A percentile compares a stretch with the other conserved stretches of the same genome.
Conservation (phyloP, 2,797 vertebrate genomes). For the Capromys pilorides region DNA sequence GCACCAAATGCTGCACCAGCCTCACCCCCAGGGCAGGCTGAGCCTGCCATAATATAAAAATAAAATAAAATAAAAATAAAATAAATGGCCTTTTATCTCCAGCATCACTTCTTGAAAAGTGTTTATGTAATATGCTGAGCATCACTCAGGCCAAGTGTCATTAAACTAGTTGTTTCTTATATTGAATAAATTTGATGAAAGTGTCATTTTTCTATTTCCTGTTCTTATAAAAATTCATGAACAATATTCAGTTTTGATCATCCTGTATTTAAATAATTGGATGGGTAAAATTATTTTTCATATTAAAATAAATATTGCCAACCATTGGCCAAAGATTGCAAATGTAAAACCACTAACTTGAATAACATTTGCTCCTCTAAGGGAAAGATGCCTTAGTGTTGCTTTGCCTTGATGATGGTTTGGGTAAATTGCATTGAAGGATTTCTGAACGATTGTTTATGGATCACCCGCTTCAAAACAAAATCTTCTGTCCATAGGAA, state of each 20-base stretch:
- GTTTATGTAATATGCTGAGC: background rate
- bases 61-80: too few species aligned
- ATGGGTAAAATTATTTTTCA: background rate
- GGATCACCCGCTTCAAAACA: background rate
- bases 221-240: background rate
- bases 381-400: background rate
- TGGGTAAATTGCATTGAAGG: constrained; percentile 8
- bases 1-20: too few species aligned
- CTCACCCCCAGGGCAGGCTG: too few species aligned
- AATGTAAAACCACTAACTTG: background rate
- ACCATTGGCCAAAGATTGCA: background rate
- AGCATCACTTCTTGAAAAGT: background rate
- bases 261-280: background rate
- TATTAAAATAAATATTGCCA: constrained; percentile 6
- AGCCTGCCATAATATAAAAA: too few species aligned
- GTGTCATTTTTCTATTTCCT: background rate
- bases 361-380: constrained; percentile 30
- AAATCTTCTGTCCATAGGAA: background rate
- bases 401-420: background rate
- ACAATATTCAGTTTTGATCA: background rate
- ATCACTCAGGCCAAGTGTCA: background rate
- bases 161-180: background rate
- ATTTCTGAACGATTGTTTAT: background rate
- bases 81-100: background rate
- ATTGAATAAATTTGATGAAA: background rate